A percentile compares a stretch with the other conserved stretches of the same genome.
phyloP scores from a whole-genome alignment of 2,888 invertebrate genomes.

The Pyrrhosoma nymphula region DNA sequence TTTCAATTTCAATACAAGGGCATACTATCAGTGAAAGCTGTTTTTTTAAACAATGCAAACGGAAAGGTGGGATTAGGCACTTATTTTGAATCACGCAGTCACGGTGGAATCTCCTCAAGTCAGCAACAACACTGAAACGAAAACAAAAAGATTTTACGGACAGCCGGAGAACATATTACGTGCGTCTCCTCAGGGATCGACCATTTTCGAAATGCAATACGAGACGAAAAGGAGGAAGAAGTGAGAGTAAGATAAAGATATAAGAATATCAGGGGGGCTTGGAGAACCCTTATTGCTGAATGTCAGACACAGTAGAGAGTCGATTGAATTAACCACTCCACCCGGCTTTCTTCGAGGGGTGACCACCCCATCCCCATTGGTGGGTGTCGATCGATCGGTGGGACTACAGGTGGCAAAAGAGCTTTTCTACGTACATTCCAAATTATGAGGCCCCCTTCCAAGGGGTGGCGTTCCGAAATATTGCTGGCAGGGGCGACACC shows the following conservation, averaged over 20 bases:
- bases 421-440: neutral
- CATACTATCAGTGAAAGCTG: too few species aligned
- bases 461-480: neutral
- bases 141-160: too few species aligned
- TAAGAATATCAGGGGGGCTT: neutral
- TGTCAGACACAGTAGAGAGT: neutral
- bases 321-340: neutral
- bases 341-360: neutral
- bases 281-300: neutral
- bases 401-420: neutral
- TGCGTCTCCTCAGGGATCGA: too few species aligned
- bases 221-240: neutral
- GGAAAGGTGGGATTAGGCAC: too few species aligned
- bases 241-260: neutral
- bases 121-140: too few species aligned
- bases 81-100: too few species aligned
- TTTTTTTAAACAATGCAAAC: too few species aligned
- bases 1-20: too few species aligned
- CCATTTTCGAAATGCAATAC: too few species aligned
- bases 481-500: neutral
- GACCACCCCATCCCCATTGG: neutral
- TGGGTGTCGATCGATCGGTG: neutral
- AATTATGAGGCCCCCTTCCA: neutral
- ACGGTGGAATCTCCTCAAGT: too few species aligned
- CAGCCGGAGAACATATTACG: too few species aligned